Conservation (phyloP, 2,113 vertebrate species). For the Brevimyrus niger region DNA sequence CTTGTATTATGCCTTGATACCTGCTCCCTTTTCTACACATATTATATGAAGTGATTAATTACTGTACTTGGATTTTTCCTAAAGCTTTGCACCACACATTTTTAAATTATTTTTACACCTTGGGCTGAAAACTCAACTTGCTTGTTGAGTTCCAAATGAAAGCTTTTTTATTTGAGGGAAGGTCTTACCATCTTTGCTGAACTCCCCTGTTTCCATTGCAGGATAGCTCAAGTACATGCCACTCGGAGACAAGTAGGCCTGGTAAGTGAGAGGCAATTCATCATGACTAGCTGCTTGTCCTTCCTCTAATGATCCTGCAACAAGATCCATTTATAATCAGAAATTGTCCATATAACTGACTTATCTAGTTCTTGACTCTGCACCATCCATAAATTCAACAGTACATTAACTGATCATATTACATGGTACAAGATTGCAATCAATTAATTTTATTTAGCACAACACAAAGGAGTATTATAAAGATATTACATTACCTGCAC, state of each 20-base stretch:
- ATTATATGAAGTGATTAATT: not conserved
- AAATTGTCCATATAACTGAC: not conserved
- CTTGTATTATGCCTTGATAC: not conserved
- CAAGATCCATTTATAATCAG: not conserved
- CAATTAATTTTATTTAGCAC: not conserved
- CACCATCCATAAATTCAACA: not conserved
- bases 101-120: not conserved
- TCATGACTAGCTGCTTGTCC: conserved; percentile 31
- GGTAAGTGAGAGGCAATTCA: conserved; percentile 27
- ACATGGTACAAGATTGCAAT: not conserved
- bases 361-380: not conserved
- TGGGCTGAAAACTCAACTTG: not conserved
- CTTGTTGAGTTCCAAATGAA: not conserved
- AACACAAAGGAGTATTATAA: not conserved
- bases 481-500: not conserved
- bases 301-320: conserved; percentile 32
- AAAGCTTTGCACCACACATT: not conserved
- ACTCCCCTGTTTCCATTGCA: conserved; percentile 26
- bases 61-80: not conserved
- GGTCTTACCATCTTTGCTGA: conserved; percentile 32
- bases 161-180: not conserved
- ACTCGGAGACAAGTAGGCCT: conserved; percentile 27
- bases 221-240: conserved; percentile 22
- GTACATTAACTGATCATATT: not conserved
- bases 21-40: not conserved